A percentile compares a stretch with the other conserved stretches of the same genome.
These are phyloP conservation scores for Sinocyclocheilus anophthalmus DNA, from an alignment of 2,113 vertebrate species.

Conservation along the genomic window DNA sequence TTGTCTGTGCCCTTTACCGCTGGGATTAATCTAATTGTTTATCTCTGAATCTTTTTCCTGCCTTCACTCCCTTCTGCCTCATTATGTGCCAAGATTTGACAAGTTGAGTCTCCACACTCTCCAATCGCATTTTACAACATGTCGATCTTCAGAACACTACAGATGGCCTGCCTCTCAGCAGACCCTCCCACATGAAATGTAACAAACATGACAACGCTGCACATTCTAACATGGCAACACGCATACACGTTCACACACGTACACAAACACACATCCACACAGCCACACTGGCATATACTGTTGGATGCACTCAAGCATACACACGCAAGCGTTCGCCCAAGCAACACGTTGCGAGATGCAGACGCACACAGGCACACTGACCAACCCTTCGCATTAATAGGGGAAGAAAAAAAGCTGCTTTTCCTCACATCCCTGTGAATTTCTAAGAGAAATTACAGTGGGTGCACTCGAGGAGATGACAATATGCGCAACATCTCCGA, in stretches of 20 bases:
- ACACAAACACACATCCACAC: conserved; percentile 67
- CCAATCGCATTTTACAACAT: conserved; percentile 80
- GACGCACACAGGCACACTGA: conserved; percentile 31
- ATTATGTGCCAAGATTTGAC: conserved; percentile 85
- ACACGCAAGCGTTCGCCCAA: conserved; percentile 40
- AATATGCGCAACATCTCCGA: conserved; percentile 37
- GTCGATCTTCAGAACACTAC: conserved; percentile 80
- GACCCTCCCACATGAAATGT: conserved; percentile 81
- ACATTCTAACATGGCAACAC: conserved; percentile 75
- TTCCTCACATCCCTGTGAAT: conserved; percentile 28
- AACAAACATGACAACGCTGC: conserved; percentile 78
- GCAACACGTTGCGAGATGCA: conserved; percentile 40
- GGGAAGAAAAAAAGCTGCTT: conserved; percentile 12
- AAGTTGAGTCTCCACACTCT: conserved; percentile 83
- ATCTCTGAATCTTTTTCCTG: conserved; percentile 82
- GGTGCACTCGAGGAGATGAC: conserved; percentile 43
- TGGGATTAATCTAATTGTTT: conserved; percentile 85
- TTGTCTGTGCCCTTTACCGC: conserved; percentile 78
- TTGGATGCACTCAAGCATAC: conserved; percentile 59
- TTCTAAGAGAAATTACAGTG: conserved; percentile 26
- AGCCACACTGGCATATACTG: conserved; percentile 62
- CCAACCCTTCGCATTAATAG: conserved; percentile 22
- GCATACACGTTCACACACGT: conserved; percentile 69
- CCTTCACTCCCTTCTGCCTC: conserved; percentile 81
- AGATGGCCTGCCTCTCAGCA: conserved; percentile 84